Conservation (phyloP, 64 coral and sea anemone genomes). For the Platygyra sinensis region DNA sequence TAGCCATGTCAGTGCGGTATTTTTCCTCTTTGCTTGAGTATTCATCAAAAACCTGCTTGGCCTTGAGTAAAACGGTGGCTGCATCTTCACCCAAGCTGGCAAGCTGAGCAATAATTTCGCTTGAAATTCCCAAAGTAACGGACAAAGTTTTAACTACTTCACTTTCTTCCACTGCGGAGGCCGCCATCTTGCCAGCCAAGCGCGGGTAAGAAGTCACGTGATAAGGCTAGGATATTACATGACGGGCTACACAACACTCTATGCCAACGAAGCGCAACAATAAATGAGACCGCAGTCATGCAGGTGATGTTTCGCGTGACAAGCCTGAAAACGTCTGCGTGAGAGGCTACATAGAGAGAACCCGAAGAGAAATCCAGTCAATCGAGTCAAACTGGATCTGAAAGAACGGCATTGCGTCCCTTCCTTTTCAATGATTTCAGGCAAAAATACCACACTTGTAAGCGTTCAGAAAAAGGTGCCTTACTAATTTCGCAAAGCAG, state of each 20-base stretch:
- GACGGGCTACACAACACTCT: not conserved
- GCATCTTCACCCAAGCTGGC: conserved; percentile 54
- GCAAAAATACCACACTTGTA: too few species aligned
- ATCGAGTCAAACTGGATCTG: too few species aligned
- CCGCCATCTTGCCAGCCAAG: conserved; percentile 90
- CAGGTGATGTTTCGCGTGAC: too few species aligned
- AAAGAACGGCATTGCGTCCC: too few species aligned
- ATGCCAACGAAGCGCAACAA: not conserved
- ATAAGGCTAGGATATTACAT: not conserved
- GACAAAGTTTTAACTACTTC: conserved; percentile 68
- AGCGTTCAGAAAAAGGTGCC: too few species aligned
- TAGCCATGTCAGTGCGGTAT: conserved; percentile 60
- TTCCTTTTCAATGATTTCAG: too few species aligned
- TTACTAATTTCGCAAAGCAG: too few species aligned
- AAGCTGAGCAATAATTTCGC: conserved; percentile 49
- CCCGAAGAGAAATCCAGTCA: too few species aligned
- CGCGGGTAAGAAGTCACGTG: conserved; percentile 16
- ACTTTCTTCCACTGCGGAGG: conserved; percentile 35
- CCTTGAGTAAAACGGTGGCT: conserved; percentile 40
- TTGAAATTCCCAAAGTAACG: conserved; percentile 60
- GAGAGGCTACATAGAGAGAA: too few species aligned
- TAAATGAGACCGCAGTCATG: not conserved
- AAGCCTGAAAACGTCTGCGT: too few species aligned
- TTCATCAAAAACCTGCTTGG: conserved; percentile 53
- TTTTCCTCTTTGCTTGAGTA: conserved; percentile 51